Percentiles rank a stretch among this genome's conserved stretches.
These are phyloP conservation scores for Falco concolor DNA, from an alignment of 2,797 vertebrate species.

Conservation along the genomic window DNA sequence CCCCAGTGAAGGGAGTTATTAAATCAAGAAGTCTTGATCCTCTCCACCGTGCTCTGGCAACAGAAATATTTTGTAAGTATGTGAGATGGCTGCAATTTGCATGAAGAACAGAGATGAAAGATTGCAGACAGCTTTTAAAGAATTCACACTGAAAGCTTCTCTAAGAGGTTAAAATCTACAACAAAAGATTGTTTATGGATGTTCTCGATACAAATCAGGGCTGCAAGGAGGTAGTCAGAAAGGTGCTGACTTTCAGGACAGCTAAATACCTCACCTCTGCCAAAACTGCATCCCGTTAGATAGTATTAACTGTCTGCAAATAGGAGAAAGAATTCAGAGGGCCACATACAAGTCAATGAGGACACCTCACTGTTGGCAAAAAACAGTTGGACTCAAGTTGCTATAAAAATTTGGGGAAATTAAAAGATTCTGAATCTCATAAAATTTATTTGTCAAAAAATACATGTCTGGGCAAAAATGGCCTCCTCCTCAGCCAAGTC, in stretches of 20 bases:
- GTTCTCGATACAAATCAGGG: neutral
- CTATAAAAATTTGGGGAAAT: neutral
- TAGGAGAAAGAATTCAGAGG: neutral
- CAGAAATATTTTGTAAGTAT: neutral
- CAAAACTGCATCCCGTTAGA: neutral
- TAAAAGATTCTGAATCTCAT: neutral
- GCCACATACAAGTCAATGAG: neutral
- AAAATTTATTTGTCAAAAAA: neutral
- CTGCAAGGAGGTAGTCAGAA: neutral
- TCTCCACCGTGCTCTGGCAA: neutral
- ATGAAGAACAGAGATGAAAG: neutral
- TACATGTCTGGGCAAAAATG: neutral
- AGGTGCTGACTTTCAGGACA: neutral
- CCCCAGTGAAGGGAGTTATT: neutral
- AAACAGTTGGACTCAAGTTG: neutral
- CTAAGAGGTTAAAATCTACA: neutral
- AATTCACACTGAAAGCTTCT: neutral
- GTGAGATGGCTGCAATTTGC: neutral
- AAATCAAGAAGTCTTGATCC: neutral
- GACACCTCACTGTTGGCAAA: neutral
- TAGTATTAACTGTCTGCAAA: neutral
- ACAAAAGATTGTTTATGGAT: neutral
- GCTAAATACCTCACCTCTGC: neutral
- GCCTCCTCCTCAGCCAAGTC: neutral
- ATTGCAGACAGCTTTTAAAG: neutral